Base-by-base conservation (phyloP, 2,113 vertebrate genomes). In the Otis tarda region DNA sequence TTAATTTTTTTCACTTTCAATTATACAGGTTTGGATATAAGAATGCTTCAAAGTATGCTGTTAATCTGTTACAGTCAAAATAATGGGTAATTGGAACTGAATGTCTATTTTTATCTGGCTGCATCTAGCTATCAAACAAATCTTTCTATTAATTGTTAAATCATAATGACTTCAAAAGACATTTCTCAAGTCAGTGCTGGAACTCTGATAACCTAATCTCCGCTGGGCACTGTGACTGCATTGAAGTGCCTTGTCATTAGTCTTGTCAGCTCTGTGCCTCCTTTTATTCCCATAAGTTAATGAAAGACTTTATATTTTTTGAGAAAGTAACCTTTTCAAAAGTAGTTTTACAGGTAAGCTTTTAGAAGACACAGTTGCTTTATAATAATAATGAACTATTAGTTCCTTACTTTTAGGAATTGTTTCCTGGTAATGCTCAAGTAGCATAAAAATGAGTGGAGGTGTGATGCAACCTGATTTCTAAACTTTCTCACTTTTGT, bases 101-200 rank as follows among this genome's bases (percentile, higher is more conserved):
- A 89, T 50, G 30, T 23, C 79, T 69, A 67, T 88, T 92, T 94
- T 90, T 43, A 61, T 77, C 85, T 81, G 79, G 11, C 59, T 82
- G 43, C 76, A 89, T 89, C 92, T 59, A 56, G 56, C 83, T 89
- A 92, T 90, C 90, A 87, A 76, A 71, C 64, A 84, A 89, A 94
- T 57, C 67, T 85, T 88, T 82, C 60, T 64, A 14, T 84, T 93
- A 96, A 88, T 90, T 95, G 69, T 84, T 81, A 89, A 93, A 78
- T 83, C 47, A 33, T 65, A 60, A 60, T 39, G 60, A 69, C 93
- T 95, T 96, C 90, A 89, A 70, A 78, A 79, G 64, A 21, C 47
- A 41, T 75, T 68, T 78, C 76, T 87, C 65, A 71, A 55, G 41
- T 71, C 21, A 8, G 30, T 18, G 69, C 12, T 64, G 65, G 31